phyloP scores from a whole-genome alignment of 2,113 vertebrate species.

The Dicentrarchus labrax region DNA sequence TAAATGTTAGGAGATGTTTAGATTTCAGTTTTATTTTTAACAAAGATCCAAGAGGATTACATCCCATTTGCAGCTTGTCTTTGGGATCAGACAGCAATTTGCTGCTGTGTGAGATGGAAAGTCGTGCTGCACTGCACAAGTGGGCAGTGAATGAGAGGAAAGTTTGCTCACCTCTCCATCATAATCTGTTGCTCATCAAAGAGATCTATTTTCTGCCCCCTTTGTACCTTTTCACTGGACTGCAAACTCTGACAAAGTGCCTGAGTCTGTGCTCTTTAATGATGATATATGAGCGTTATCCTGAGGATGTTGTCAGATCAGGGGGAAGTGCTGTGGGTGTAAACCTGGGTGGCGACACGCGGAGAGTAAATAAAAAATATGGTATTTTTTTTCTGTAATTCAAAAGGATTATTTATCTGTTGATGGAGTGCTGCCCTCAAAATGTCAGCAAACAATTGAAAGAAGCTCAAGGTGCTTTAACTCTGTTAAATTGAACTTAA shows the following conservation, averaged over 20 bases:
- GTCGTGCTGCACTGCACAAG: conserved; percentile 40
- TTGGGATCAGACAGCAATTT: conserved; percentile 63
- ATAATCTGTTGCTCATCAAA: conserved; percentile 70
- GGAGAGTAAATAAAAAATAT: conserved; percentile 49
- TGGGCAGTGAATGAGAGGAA: conserved; percentile 46
- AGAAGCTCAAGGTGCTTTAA: conserved; percentile 26
- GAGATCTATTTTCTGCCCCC: conserved; percentile 62
- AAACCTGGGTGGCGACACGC: conserved; percentile 46
- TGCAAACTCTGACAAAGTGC: conserved; percentile 66
- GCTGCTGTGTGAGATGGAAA: conserved; percentile 26
- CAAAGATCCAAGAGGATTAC: conserved; percentile 61
- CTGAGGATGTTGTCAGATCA: conserved; percentile 65
- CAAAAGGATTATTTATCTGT: conserved; percentile 27
- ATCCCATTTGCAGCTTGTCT: conserved; percentile 59
- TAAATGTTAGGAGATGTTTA: not conserved
- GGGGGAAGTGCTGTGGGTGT: conserved; percentile 39
- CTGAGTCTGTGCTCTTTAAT: conserved; percentile 60
- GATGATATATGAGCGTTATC: conserved; percentile 70
- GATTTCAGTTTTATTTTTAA: conserved; percentile 25
- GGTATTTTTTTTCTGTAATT: conserved; percentile 33
- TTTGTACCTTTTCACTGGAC: conserved; percentile 61
- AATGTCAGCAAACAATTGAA: conserved; percentile 18
- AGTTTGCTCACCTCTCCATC: conserved; percentile 70
- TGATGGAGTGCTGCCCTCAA: conserved; percentile 48
- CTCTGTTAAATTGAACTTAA: conserved; percentile 39